Base-by-base conservation (phyloP, 2,113 vertebrate species). In the Tupaia tana region DNA sequence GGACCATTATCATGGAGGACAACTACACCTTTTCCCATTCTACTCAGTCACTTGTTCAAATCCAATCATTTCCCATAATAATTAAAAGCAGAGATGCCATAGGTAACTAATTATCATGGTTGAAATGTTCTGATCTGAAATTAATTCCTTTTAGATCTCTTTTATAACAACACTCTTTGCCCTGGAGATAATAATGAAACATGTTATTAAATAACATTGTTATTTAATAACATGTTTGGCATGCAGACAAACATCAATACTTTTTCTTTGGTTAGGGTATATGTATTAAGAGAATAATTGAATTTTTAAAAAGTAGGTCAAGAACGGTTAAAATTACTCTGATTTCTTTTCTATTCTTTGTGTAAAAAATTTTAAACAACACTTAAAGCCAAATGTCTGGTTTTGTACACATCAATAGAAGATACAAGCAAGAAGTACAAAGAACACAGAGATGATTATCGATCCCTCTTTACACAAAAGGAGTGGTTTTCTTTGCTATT, bases 361-460 rank as follows among this genome's bases (percentile, higher is more conserved):
- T 93, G n/a, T 56, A 95, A 95, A 83, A 71, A n/a, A 24, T 24
- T 6, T 86, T 85, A 89, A 91, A 81, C 73, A 89, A 29, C 31
- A 92, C 86, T 97, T 73, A 86, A 89, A 71, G 34, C 56, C 79
- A 94, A 96, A 95, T 86, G 69, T 88, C 71, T 92, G 75, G 75
- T 88, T 96, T 94, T 92, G 58, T 97, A 86, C 67, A 79, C 91
- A 96, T 93, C 91, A 81, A 89, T 87, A 95, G 83, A 91, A 98
- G 94, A 88, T 31, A 95, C 77, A 97, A 96, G 96, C 90, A 96
- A 97, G 90, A 95, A 95, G 90, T 19, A 91, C 61, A 95, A 96
- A 91, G 91, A 94, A 85, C 80, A 88, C 54, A 95, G 82, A 96
- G 34, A 64, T 52, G 19, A 85, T 88, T 96, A 97, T 97, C 2